These are phyloP conservation scores for Agapornis canus DNA, from an alignment of 2,797 vertebrate species.

Conservation along the genomic window DNA sequence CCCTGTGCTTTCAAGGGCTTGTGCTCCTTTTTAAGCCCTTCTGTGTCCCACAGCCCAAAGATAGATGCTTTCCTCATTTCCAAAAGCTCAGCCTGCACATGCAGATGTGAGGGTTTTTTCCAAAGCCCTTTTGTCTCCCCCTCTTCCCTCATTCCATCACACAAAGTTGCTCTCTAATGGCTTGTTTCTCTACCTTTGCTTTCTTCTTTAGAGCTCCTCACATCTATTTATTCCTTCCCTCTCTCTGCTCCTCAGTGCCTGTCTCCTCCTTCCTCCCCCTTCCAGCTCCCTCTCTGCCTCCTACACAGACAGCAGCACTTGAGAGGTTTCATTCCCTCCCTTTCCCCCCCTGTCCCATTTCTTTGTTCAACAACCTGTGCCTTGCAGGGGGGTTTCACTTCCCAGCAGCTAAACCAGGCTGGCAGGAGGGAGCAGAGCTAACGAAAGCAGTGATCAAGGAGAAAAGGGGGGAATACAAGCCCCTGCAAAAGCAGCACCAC, in stretches of 20 bases:
- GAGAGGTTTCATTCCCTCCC: background rate
- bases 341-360: background rate
- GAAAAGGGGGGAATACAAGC: background rate
- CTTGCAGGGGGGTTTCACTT: background rate
- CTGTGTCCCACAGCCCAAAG: background rate
- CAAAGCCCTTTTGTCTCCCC: background rate
- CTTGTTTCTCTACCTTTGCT: background rate
- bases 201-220: background rate
- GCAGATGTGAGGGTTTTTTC: rapidly evolving
- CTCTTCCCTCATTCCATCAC: background rate
- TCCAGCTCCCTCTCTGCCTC: slow-evolving; percentile 19
- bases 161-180: background rate
- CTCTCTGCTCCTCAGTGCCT: background rate
- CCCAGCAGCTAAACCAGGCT: background rate
- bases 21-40: background rate
- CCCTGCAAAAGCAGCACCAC: background rate
- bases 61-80: background rate
- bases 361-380: background rate
- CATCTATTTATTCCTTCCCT: background rate
- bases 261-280: background rate
- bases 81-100: background rate
- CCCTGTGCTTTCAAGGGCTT: background rate
- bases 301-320: background rate
- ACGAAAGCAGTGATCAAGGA: background rate
- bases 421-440: background rate